Conservation (phyloP, 2,888 invertebrate genomes). For the Drosophila sordidapex region DNA sequence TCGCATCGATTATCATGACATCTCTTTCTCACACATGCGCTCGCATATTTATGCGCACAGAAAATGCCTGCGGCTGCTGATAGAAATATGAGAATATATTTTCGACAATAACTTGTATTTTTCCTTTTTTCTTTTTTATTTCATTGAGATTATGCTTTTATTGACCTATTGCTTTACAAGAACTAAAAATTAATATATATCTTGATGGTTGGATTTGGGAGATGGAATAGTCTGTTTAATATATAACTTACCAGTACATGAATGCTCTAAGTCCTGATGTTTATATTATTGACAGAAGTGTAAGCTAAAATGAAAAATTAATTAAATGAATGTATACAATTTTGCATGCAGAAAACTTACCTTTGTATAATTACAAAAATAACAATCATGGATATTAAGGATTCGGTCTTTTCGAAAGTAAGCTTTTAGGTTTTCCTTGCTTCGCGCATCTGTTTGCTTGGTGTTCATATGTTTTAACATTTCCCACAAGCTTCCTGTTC, state of each 20-base stretch:
- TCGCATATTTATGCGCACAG: too few species aligned
- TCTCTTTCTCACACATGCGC: too few species aligned
- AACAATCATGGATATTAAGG: not conserved
- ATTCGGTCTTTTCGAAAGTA: not conserved
- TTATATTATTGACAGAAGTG: not conserved
- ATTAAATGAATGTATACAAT: not conserved
- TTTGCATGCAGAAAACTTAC: too few species aligned
- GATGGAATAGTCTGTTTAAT: not conserved
- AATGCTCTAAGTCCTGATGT: not conserved
- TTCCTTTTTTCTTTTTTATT: too few species aligned
- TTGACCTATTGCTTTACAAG: not conserved
- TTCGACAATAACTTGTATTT: too few species aligned
- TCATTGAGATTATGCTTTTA: too few species aligned
- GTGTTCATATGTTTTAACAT: not conserved
- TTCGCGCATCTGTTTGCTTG: not conserved
- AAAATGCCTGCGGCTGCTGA: too few species aligned
- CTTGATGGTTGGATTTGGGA: not conserved
- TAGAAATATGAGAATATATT: too few species aligned
- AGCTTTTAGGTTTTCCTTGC: not conserved
- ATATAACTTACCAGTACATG: too few species aligned
- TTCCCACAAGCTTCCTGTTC: not conserved
- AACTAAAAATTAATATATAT: not conserved
- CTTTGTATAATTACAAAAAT: not conserved
- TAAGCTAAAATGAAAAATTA: not conserved
- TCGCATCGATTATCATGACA: too few species aligned